These are phyloP conservation scores for Cryptotermes secundus DNA, from an alignment of 1,140 invertebrate species.

Conservation along the genomic window DNA sequence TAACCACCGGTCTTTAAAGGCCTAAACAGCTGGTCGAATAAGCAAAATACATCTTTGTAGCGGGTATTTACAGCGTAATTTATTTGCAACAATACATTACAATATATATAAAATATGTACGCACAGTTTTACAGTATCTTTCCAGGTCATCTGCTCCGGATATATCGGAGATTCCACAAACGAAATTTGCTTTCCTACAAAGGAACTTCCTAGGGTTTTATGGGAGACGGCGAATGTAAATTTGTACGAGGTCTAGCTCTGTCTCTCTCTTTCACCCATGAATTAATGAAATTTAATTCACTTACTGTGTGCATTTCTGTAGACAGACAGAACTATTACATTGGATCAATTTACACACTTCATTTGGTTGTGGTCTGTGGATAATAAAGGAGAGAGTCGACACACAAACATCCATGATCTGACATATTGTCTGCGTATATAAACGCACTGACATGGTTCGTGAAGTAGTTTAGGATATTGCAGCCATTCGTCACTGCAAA, in stretches of 20 bases:
- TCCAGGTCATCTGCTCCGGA: neutral
- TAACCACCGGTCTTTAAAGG: too few species aligned
- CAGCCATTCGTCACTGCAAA: neutral
- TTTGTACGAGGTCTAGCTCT: neutral
- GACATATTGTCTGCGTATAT: neutral
- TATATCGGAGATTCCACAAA: neutral
- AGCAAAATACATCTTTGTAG: too few species aligned
- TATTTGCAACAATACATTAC: too few species aligned
- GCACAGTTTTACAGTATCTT: too few species aligned
- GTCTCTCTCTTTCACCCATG: neutral
- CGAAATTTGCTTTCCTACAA: neutral
- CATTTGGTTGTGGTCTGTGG: neutral
- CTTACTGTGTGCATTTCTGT: neutral
- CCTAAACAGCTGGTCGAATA: too few species aligned
- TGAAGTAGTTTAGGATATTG: neutral
- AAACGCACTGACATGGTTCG: neutral
- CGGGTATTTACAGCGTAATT: too few species aligned
- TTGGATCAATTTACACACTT: neutral
- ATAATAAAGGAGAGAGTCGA: neutral
- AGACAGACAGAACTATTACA: neutral
- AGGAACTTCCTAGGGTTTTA: neutral
- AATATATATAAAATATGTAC: too few species aligned
- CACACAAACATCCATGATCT: neutral
- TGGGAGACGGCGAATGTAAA: neutral
- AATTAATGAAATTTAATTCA: conserved; percentile 12